These are phyloP conservation scores for Cydia splendana DNA, from an alignment of 1,140 invertebrate genomes.

Conservation along the genomic window DNA sequence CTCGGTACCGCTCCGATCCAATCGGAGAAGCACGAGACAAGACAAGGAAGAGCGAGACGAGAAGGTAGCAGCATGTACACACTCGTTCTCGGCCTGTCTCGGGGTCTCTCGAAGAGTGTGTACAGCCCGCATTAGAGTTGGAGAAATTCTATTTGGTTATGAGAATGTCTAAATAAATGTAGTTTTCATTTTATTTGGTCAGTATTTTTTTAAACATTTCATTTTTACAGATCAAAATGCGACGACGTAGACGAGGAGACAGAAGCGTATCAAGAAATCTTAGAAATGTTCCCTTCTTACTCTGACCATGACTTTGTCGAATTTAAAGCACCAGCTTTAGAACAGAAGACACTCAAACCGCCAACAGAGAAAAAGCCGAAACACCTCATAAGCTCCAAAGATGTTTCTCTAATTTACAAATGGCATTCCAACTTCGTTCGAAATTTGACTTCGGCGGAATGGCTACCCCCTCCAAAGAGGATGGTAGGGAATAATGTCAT, in stretches of 20 bases:
- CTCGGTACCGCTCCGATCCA: no score
- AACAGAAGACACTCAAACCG: constrained; percentile 51
- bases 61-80: no score
- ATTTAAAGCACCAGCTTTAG: constrained; percentile 73
- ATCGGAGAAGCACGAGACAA: no score
- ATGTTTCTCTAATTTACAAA: constrained; percentile 81
- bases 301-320: constrained; percentile 85
- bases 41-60: no score
- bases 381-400: constrained; percentile 78
- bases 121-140: no score
- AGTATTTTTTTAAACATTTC: neutral
- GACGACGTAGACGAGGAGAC: constrained; percentile 87
- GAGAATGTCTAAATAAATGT: no score
- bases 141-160: no score
- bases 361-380: constrained; percentile 51
- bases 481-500: constrained; percentile 77
- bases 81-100: no score
- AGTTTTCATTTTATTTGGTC: no score
- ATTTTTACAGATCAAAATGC: constrained; percentile 78
- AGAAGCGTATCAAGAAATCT: constrained; percentile 85
- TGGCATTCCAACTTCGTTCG: constrained; percentile 83
- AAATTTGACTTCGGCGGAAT: constrained; percentile 80
- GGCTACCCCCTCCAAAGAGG: constrained; percentile 75
- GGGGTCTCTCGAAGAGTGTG: no score
- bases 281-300: constrained; percentile 88